Conservation (phyloP, 2,113 vertebrate genomes). For the Sphyrna mokarran region DNA sequence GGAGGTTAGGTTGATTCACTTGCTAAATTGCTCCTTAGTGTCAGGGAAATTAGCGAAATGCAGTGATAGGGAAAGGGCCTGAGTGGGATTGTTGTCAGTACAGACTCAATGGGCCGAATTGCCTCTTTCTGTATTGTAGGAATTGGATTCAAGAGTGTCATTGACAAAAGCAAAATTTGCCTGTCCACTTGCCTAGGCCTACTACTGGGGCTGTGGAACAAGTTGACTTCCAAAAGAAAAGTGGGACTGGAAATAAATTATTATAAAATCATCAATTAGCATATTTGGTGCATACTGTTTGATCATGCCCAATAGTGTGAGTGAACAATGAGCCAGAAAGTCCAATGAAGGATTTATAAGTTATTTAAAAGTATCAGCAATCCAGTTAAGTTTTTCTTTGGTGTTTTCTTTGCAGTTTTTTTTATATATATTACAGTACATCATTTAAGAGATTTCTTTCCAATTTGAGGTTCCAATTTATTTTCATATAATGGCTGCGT, state of each 20-base stretch:
- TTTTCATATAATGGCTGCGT: constrained; percentile 67
- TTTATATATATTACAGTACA: not conserved
- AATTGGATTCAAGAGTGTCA: not conserved
- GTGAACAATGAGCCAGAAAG: not conserved
- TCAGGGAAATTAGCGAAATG: no score
- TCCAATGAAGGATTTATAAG: constrained; percentile 19
- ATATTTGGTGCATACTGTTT: not conserved
- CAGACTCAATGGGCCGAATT: no score
- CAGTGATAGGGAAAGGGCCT: no score
- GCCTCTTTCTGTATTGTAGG: no score
- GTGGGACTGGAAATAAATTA: not conserved
- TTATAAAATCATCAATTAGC: not conserved
- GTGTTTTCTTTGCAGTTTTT: not conserved
- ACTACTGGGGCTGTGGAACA: not conserved
- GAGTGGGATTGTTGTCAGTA: no score
- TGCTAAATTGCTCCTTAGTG: no score
- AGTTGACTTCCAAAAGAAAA: not conserved
- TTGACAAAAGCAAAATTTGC: not conserved
- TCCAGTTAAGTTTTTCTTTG: not conserved
- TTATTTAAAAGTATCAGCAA: not conserved
- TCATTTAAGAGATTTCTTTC: constrained; percentile 55
- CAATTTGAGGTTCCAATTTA: constrained; percentile 59
- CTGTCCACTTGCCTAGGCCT: not conserved
- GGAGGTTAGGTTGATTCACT: no score
- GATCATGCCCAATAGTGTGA: not conserved